These are phyloP conservation scores for Watsonalla cultraria DNA, from an alignment of 2,888 invertebrate species.

Conservation along the genomic window DNA sequence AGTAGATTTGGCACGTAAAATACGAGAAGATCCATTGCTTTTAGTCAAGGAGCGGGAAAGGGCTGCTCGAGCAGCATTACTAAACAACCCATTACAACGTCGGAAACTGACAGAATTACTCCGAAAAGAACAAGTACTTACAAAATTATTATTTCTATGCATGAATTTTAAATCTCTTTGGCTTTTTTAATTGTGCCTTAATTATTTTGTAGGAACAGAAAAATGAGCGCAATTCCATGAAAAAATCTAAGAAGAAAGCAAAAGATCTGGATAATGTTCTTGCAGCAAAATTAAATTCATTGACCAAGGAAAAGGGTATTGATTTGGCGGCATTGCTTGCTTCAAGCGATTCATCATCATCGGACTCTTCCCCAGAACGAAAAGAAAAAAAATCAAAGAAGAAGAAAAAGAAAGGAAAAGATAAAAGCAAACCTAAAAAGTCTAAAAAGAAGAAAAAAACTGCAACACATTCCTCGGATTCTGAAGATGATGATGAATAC, in stretches of 20 bases:
- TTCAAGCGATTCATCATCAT: slow-evolving; percentile 49
- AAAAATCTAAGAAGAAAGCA: slow-evolving; percentile 62
- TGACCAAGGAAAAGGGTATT: slow-evolving; percentile 67
- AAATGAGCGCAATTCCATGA: slow-evolving; percentile 71
- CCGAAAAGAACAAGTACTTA: slow-evolving; percentile 72
- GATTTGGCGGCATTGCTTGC: slow-evolving; percentile 57
- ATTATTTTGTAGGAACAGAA: slow-evolving; percentile 45
- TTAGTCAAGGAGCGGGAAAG: slow-evolving; percentile 93
- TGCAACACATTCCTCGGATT: slow-evolving; percentile 5
- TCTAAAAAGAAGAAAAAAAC: slow-evolving; percentile 38
- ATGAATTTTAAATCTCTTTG: not conserved
- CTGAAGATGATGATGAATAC: slow-evolving; percentile 14
- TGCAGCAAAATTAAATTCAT: slow-evolving; percentile 83
- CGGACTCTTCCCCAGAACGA: slow-evolving; percentile 38
- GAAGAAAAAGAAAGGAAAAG: slow-evolving; percentile 48
- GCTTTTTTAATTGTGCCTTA: slow-evolving; percentile 1
- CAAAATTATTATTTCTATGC: not conserved
- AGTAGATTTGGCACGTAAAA: slow-evolving; percentile 92
- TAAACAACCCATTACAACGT: slow-evolving; percentile 95
- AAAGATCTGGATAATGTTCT: slow-evolving; percentile 83
- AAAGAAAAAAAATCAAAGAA: slow-evolving; percentile 36
- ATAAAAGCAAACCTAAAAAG: slow-evolving; percentile 41
- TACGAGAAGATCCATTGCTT: slow-evolving; percentile 95
- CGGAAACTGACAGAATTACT: slow-evolving; percentile 91
- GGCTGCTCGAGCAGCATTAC: slow-evolving; percentile 88